Evolutionary conservation across 30 jellyfish, hydroid and myxozoan genomes (phyloP), one percentile per base, ranked within the genome.

Genomic region (Clytia hemisphaerica): DNA sequence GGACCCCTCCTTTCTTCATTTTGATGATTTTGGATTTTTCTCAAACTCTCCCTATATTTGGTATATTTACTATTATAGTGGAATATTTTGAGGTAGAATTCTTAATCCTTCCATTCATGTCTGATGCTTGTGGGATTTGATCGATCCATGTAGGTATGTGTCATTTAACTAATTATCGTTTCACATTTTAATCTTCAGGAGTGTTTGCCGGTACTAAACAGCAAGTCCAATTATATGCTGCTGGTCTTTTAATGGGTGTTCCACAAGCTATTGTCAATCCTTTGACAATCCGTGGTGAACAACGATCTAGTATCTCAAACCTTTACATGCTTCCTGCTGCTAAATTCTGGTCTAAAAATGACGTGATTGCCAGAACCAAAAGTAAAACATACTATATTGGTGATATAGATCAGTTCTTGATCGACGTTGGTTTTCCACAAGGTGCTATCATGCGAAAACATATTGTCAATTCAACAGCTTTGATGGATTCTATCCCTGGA

Each of bases 201-300:
- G 83, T 73, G 6, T 73, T 73, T 73, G 85, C 72, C 44, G 85
- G 82, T 12, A 60, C 85, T 3, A 57, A 16, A 34, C 78, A 71
- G 33, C 81, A 49, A 53, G 79, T 71, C 14, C 78, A 49, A 14
- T 66, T 71, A 0, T 71, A 71, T 30, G 79, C 81, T 16, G 22
- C 80, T 21, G 83, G 83, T 9, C 32, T 24, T n/a, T 30, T 48
- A 30, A 61, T 25, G 27, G 77, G 78, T 15, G 36, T 71, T 6
- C 83, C 83, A 1, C 36, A 53, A 3, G 58, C 35, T 25, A 21
- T 71, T 1, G 60, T 71, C 57, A 36, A 71, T 1, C 79, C 45
- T 14, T 15, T 47, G 42, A 55, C 77, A 7, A 37, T 71, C 16
- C 15, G 83, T 3, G 80, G 35, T 4, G 83, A 58, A 40, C 85